These are phyloP conservation scores for Andrena bicolor DNA, from an alignment of 2,888 invertebrate genomes.

Conservation along the genomic window DNA sequence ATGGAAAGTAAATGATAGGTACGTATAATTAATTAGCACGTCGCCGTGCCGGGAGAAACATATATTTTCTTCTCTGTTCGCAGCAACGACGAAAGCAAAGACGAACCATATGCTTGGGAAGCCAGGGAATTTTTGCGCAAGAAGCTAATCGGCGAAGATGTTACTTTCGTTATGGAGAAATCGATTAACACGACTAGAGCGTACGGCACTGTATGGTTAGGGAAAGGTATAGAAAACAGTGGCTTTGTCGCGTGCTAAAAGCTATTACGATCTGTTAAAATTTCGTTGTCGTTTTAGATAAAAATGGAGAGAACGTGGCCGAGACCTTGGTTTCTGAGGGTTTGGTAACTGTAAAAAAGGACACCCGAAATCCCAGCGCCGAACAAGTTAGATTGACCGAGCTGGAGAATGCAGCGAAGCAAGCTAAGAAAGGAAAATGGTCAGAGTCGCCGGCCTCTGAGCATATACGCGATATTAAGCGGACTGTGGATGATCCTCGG, in stretches of 20 bases:
- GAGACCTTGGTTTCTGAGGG: slow-evolving; percentile 96
- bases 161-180: slow-evolving; percentile 94
- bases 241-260: slow-evolving; percentile 6
- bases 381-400: slow-evolving; percentile 91
- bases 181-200: slow-evolving; percentile 93
- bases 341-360: slow-evolving; percentile 92
- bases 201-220: slow-evolving; percentile 95
- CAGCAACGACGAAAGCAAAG: slow-evolving; percentile 88
- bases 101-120: slow-evolving; percentile 99
- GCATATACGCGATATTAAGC: slow-evolving; percentile 94
- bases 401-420: slow-evolving; percentile 95
- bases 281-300: slow-evolving; percentile 36
- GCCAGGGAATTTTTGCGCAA: slow-evolving; percentile 97
- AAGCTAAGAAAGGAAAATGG: slow-evolving; percentile 95
- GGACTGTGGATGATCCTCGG: slow-evolving; percentile 94
- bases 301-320: slow-evolving; percentile 91
- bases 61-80: slow-evolving; percentile 14
- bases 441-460: slow-evolving; percentile 86
- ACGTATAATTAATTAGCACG: slow-evolving; percentile 39
- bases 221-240: slow-evolving; percentile 88
- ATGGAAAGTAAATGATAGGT: slow-evolving; percentile 89
- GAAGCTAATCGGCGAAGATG: slow-evolving; percentile 96
- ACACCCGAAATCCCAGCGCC: slow-evolving; percentile 88
- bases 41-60: background rate
- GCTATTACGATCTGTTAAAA: background rate